Evolutionary conservation across 2,888 invertebrate species (phyloP).

Genomic region (Nomada flava): DNA sequence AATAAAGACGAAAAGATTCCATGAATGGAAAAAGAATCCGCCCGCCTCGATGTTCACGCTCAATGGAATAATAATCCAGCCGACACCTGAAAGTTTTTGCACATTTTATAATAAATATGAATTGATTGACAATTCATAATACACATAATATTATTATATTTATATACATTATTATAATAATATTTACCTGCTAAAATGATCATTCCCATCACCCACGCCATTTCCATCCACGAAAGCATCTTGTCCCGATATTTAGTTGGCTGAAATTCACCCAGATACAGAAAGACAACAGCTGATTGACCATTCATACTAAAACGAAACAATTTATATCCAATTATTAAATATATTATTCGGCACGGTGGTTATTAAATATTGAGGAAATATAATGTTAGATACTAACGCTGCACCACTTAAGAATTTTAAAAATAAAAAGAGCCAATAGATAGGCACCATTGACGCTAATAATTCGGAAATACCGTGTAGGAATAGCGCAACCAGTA

Average conservation of each 20-base stretch:
- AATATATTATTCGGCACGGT: too few species aligned
- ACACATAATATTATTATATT: too few species aligned
- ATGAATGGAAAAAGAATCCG: conserved; percentile 89
- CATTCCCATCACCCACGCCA: conserved; percentile 92
- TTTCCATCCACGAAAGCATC: conserved; percentile 92
- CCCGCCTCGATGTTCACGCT: conserved; percentile 86
- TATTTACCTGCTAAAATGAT: conserved; percentile 88
- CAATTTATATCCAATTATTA: not conserved
- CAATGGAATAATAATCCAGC: conserved; percentile 91
- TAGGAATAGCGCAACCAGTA: conserved; percentile 87
- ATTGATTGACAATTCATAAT: too few species aligned
- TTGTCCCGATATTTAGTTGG: conserved; percentile 91
- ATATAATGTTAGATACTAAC: conserved; percentile 85
- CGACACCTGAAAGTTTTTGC: conserved; percentile 86
- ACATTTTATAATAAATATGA: too few species aligned
- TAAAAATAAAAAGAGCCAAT: conserved; percentile 87
- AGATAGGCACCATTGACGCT: conserved; percentile 86
- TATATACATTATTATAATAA: too few species aligned
- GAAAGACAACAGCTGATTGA: conserved; percentile 91
- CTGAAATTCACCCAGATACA: conserved; percentile 93
- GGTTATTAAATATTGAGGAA: conserved; percentile 73
- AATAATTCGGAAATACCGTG: conserved; percentile 87
- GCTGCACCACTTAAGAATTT: conserved; percentile 88
- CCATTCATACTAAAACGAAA: conserved; percentile 88
- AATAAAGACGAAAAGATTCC: conserved; percentile 92